A percentile compares a stretch with the other conserved stretches of the same genome.
phyloP scores from a whole-genome alignment of 2,113 vertebrate species.

The Pardalotus punctatus region DNA sequence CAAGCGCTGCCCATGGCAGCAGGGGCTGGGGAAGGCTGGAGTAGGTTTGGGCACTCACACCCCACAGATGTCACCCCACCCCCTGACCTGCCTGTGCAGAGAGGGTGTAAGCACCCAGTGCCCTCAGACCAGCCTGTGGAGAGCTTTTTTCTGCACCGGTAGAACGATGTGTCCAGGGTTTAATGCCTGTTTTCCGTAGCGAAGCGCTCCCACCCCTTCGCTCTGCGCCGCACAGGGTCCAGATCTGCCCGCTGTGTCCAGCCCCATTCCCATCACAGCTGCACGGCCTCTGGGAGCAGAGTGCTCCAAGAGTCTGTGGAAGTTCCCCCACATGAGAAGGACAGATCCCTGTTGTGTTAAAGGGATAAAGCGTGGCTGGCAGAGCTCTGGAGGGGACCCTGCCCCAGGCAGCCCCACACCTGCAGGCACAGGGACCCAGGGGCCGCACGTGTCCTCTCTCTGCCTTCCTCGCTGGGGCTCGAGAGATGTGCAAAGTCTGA shows the following conservation, averaged over 20 bases:
- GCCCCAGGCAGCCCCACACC: neutral
- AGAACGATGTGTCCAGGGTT: neutral
- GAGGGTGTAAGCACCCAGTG: neutral
- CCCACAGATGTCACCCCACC: neutral
- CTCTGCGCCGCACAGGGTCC: neutral
- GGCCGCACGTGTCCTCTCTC: accelerated
- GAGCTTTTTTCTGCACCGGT: neutral
- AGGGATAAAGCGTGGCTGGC: neutral
- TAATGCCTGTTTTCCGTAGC: neutral
- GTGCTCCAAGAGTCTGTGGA: neutral
- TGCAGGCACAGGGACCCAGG: neutral
- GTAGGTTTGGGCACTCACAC: neutral
- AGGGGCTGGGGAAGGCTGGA: neutral
- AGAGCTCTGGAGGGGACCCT: neutral
- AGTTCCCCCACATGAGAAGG: accelerated
- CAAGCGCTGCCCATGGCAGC: accelerated
- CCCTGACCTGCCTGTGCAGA: neutral
- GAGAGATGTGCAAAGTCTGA: neutral
- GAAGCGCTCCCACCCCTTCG: neutral
- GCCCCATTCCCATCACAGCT: neutral
- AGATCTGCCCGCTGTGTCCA: accelerated
- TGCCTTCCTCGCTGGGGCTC: accelerated
- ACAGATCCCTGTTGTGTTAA: too few relatives aligned
- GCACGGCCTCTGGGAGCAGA: neutral
- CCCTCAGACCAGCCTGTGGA: neutral